Evolutionary conservation across 2,113 vertebrate genomes (phyloP).

Genomic region (Prinia subflava): DNA sequence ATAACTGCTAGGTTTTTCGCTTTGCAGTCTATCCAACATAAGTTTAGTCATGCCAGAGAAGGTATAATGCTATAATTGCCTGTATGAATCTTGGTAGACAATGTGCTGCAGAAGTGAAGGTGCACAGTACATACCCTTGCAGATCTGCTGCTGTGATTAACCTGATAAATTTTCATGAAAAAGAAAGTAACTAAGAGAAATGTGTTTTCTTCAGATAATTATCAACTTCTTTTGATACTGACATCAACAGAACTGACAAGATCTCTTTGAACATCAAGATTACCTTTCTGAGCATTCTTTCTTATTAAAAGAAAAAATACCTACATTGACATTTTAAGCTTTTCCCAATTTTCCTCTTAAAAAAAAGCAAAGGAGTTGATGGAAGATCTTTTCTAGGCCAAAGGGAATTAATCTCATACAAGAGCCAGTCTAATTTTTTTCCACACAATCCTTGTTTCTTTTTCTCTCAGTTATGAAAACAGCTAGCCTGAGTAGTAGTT

Average conservation of each 20-base stretch:
- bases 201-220: conserved; percentile 50
- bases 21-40: conserved; percentile 56
- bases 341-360: not conserved
- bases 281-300: conserved; percentile 28
- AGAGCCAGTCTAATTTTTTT: not conserved
- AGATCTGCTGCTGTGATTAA: conserved; percentile 49
- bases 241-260: conserved; percentile 54
- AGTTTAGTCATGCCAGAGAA: conserved; percentile 42
- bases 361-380: not conserved
- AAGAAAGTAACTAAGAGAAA: conserved; percentile 41
- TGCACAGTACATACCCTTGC: conserved; percentile 5
- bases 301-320: conserved; percentile 16
- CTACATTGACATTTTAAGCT: conserved; percentile 10
- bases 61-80: conserved; percentile 59
- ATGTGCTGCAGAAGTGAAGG: conserved; percentile 53
- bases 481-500: not conserved
- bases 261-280: conserved; percentile 42
- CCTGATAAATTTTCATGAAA: conserved; percentile 29
- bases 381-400: not conserved
- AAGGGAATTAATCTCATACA: not conserved
- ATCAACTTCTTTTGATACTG: conserved; percentile 55
- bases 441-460: not conserved
- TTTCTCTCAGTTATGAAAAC: not conserved
- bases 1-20: conserved; percentile 52
- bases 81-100: conserved; percentile 56